These are phyloP conservation scores for Cheirogaleus medius DNA, from an alignment of 2,113 vertebrate species.

Conservation along the genomic window DNA sequence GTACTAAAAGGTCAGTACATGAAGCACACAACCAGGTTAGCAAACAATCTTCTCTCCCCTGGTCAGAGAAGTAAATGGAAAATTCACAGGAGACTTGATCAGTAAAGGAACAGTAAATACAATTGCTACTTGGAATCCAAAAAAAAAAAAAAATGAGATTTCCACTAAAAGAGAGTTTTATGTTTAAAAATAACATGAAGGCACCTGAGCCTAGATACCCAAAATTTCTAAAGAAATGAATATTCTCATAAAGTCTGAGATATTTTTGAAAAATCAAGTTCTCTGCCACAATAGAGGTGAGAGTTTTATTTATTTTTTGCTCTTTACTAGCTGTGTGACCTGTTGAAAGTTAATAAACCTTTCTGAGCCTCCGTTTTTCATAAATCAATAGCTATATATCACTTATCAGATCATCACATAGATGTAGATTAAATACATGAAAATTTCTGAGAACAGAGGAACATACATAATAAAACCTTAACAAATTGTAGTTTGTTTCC, in stretches of 20 bases:
- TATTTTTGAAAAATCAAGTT: not conserved
- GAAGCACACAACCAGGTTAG: not conserved
- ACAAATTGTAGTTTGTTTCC: not conserved
- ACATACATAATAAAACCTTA: not conserved
- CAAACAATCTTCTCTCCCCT: conserved; percentile 23
- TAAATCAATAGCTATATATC: not conserved
- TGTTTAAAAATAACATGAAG: not conserved
- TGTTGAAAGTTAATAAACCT: not conserved
- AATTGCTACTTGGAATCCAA: conserved; percentile 16
- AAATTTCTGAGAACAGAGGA: not conserved
- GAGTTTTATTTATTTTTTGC: not conserved
- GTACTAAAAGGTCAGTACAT: conserved; percentile 13
- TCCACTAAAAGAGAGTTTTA: not conserved
- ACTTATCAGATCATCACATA: not conserved
- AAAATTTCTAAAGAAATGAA: conserved; percentile 9
- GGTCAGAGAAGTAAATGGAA: conserved; percentile 38
- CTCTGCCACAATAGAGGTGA: not conserved
- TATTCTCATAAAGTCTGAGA: not conserved
- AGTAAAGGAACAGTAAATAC: conserved; percentile 53
- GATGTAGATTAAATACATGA: not conserved
- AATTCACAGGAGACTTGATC: conserved; percentile 37
- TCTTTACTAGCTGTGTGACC: not conserved
- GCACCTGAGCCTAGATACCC: not conserved
- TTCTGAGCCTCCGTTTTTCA: not conserved
- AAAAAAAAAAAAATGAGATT: not conserved